Conservation (phyloP, 2,888 invertebrate genomes). For the Minunthozetes semirufus region DNA sequence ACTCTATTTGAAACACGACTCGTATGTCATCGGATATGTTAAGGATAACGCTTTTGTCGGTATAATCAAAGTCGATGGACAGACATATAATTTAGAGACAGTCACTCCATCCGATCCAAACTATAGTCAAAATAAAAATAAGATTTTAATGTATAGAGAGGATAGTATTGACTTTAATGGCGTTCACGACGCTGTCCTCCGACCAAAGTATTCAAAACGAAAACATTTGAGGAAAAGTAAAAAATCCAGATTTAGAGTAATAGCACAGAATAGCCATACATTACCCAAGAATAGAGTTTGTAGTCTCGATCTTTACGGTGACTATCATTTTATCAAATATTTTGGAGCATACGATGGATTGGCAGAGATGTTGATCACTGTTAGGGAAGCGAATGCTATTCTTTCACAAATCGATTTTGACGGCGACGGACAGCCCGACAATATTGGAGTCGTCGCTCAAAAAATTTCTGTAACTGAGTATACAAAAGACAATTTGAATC, state of each 20-base stretch:
- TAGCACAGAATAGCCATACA: neutral
- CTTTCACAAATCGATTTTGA: neutral
- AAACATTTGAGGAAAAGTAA: neutral
- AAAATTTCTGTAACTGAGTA: neutral
- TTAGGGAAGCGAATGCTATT: neutral
- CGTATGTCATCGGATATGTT: constrained; percentile 15
- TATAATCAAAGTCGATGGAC: neutral
- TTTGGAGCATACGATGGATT: neutral
- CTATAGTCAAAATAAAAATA: neutral
- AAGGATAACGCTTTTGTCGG: neutral
- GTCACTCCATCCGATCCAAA: neutral
- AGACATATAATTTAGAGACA: neutral
- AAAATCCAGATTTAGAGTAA: neutral
- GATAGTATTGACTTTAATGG: neutral
- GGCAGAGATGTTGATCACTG: constrained; percentile 12
- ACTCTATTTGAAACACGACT: neutral
- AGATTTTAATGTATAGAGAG: neutral
- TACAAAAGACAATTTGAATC: neutral
- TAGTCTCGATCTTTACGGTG: neutral
- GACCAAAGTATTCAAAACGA: neutral
- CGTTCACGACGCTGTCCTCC: neutral
- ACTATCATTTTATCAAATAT: neutral
- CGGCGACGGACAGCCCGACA: neutral
- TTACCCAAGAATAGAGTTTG: neutral
- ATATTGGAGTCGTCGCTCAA: neutral